Conservation (phyloP, 1,140 invertebrate genomes). For the Nautilus pompilius region DNA sequence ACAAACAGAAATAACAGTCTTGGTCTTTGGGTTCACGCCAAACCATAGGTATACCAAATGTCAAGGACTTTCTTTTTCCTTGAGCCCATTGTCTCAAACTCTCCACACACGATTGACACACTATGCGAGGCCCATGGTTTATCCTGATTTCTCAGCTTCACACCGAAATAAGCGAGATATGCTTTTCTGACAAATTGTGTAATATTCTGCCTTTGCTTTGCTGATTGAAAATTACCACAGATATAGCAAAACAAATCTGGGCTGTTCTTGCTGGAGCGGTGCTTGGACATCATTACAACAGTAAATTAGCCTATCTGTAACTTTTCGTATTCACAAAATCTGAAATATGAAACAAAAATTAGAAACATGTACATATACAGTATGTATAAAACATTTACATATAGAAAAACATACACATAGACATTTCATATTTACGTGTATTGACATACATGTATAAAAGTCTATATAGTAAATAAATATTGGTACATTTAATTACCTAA, state of each 20-base stretch:
- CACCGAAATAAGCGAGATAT: background rate
- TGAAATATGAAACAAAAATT: too few species aligned
- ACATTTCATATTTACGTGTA: too few species aligned
- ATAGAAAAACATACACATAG: too few species aligned
- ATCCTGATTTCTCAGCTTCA: background rate
- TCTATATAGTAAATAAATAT: too few species aligned
- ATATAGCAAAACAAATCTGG: background rate
- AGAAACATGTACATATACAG: too few species aligned
- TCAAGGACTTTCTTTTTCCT: background rate
- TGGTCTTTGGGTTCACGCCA: background rate
- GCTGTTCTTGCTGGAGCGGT: too few species aligned
- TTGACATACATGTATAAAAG: too few species aligned
- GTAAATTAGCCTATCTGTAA: too few species aligned
- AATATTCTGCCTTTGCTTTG: background rate
- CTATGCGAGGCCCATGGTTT: background rate
- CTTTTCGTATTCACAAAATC: too few species aligned
- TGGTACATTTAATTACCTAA: too few species aligned
- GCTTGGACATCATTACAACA: too few species aligned
- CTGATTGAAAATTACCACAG: background rate
- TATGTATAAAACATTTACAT: too few species aligned
- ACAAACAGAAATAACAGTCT: background rate
- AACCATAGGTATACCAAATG: background rate
- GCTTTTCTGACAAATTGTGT: background rate
- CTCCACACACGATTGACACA: background rate
- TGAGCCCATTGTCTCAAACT: background rate